Evolutionary conservation across 1,140 invertebrate genomes (phyloP).

Genomic region (Achatina immaculata): DNA sequence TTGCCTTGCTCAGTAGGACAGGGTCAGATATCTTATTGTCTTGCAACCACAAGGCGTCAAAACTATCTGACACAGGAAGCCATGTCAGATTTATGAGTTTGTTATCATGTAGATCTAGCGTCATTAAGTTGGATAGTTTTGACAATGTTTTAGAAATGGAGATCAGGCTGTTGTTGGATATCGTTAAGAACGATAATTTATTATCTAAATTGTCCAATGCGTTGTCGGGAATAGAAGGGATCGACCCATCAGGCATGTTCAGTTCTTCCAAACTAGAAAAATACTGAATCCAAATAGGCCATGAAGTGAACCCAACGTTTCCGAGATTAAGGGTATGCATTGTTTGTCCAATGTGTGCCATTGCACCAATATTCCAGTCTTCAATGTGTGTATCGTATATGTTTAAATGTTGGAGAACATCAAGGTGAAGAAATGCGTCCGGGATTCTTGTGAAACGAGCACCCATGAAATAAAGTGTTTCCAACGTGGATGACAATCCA

Average conservation of each 20-base stretch:
- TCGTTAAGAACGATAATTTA: not conserved
- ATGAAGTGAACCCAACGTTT: not conserved
- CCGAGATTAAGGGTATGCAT: not conserved
- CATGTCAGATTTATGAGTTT: not conserved
- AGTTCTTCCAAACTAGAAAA: not conserved
- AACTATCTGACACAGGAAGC: not conserved
- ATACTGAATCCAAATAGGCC: not conserved
- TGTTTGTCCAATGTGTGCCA: not conserved
- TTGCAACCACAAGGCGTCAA: not conserved
- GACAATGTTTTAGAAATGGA: not conserved
- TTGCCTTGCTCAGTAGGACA: not conserved
- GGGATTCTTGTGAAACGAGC: not conserved
- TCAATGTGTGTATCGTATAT: not conserved
- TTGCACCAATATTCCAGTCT: not conserved
- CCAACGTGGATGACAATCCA: not conserved
- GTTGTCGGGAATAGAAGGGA: not conserved
- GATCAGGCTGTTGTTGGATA: not conserved
- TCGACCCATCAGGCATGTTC: not conserved
- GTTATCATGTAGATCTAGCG: not conserved
- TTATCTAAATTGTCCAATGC: not conserved
- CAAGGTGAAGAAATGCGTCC: not conserved
- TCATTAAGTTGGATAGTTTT: not conserved
- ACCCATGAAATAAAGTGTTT: not conserved
- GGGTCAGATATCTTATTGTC: not conserved
- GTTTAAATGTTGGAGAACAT: not conserved